Conservation (phyloP, 1,140 invertebrate species). For the Rhyacophila brunnea region DNA sequence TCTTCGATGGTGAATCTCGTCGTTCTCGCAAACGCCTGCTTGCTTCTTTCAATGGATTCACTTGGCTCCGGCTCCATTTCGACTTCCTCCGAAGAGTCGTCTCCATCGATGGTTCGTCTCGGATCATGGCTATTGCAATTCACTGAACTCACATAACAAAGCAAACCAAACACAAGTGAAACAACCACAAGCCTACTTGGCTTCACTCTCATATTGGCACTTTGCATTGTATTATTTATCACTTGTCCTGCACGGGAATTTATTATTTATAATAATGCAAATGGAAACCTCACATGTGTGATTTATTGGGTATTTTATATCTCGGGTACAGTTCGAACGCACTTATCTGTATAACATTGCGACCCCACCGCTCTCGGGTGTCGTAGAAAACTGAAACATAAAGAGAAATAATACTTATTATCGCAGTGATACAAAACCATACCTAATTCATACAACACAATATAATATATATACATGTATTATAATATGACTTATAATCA, state of each 20-base stretch:
- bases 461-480: no score
- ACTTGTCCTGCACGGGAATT: not conserved
- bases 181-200: not conserved
- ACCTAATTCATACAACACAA: no score
- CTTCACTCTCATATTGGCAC: not conserved
- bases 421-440: no score
- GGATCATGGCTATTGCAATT: conserved; percentile 2
- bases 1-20: conserved; percentile 68
- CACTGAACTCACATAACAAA: conserved; percentile 7
- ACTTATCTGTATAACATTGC: not conserved
- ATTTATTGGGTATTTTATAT: not conserved
- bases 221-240: not conserved
- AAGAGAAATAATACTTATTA: not conserved
- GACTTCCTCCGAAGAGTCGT: not conserved
- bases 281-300: no score
- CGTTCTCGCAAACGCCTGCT: conserved; percentile 37
- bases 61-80: not conserved
- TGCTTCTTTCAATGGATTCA: conserved; percentile 30
- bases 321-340: not conserved
- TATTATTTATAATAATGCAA: no score
- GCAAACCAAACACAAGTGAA: conserved; percentile 10
- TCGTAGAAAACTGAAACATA: not conserved
- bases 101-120: conserved; percentile 15
- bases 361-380: not conserved
- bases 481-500: no score